phyloP scores from a whole-genome alignment of 1,140 invertebrate species.

The Nixonia krombeini region DNA sequence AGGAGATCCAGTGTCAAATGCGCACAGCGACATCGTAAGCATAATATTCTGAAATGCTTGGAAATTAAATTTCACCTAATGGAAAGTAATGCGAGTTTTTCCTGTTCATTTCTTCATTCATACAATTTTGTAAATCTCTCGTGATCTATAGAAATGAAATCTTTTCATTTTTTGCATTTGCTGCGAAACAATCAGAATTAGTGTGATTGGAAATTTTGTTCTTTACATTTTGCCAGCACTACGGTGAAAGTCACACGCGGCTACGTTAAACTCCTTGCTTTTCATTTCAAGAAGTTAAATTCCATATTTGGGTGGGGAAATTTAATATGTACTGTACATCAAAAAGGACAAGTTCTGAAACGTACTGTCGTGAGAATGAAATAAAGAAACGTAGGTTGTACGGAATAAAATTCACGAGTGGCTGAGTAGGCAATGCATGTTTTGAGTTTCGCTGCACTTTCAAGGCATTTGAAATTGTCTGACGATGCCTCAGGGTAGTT shows the following conservation, averaged over 20 bases:
- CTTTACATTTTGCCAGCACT: too few relatives aligned
- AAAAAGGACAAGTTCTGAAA: slow-evolving; percentile 1
- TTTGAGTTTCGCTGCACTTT: slow-evolving; percentile 19
- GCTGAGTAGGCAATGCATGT: too few relatives aligned
- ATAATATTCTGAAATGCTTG: too few relatives aligned
- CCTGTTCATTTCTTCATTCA: background rate
- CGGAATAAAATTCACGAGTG: slow-evolving; percentile 25
- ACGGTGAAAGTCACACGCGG: too few relatives aligned
- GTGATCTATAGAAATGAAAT: background rate
- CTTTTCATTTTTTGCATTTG: too few relatives aligned
- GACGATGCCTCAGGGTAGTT: slow-evolving; percentile 11
- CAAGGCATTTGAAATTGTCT: slow-evolving; percentile 19
- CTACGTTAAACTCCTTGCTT: too few relatives aligned
- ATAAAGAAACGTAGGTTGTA: slow-evolving; percentile 16
- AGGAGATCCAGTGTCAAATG: background rate
- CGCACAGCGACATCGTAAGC: background rate
- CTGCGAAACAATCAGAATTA: too few relatives aligned
- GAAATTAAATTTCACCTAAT: background rate
- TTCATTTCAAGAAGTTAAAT: slow-evolving; percentile 4
- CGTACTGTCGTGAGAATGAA: slow-evolving; percentile 29
- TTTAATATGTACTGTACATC: too few relatives aligned
- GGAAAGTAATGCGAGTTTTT: background rate
- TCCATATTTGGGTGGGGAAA: slow-evolving; percentile 5
- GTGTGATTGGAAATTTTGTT: too few relatives aligned
- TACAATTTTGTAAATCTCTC: background rate